phyloP scores from a whole-genome alignment of 2,113 vertebrate species.

The Microcebus ravelobensis region DNA sequence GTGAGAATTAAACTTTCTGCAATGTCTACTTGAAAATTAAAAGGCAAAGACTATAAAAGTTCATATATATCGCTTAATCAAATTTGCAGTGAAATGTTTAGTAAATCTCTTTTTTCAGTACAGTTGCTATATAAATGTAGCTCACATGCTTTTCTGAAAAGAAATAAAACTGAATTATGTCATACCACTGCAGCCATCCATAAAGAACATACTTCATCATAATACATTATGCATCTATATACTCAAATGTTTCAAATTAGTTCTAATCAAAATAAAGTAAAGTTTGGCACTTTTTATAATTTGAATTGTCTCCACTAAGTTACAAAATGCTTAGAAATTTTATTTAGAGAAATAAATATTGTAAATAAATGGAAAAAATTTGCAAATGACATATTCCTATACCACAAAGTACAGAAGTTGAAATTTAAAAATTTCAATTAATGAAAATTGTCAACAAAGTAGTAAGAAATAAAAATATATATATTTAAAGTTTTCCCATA shows the following conservation, averaged over 20 bases:
- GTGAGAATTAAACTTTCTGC: background rate
- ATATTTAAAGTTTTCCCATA: background rate
- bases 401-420: background rate
- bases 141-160: background rate
- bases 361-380: background rate
- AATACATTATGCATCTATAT: background rate
- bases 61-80: background rate
- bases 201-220: background rate
- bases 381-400: background rate
- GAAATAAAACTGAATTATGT: background rate
- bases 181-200: background rate
- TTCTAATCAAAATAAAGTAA: conserved; percentile 22
- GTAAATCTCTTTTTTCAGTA: background rate
- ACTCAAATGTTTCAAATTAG: background rate
- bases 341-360: background rate
- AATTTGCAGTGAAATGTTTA: background rate
- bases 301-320: background rate
- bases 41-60: background rate
- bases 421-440: background rate
- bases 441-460: background rate
- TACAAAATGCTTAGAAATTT: conserved; percentile 2
- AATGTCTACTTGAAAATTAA: background rate
- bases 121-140: background rate
- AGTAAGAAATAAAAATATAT: background rate
- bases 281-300: background rate